Conservation (phyloP, 1,140 invertebrate genomes). For the Riptortus pedestris region DNA sequence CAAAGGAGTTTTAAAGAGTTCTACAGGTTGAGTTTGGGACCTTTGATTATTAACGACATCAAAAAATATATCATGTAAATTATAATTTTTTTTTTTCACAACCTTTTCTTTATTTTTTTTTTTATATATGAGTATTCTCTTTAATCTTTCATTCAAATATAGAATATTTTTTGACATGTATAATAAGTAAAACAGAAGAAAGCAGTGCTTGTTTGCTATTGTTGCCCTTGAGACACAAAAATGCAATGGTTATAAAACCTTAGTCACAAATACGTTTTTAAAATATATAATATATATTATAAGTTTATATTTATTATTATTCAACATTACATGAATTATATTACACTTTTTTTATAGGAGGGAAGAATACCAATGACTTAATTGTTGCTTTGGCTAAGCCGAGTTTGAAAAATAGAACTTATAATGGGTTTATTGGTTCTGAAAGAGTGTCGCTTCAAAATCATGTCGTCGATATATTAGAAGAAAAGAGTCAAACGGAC, state of each 20-base stretch:
- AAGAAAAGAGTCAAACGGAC: slow-evolving; percentile 8
- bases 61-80: too few relatives aligned
- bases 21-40: too few relatives aligned
- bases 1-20: too few relatives aligned
- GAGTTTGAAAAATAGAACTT: slow-evolving; percentile 5
- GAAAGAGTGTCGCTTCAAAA: slow-evolving; percentile 18
- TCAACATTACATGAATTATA: neutral
- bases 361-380: neutral
- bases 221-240: neutral
- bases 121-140: too few relatives aligned
- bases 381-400: slow-evolving; percentile 7
- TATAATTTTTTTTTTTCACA: too few relatives aligned
- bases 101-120: too few relatives aligned
- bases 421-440: slow-evolving; percentile 6
- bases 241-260: neutral
- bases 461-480: slow-evolving; percentile 4
- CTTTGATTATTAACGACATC: too few relatives aligned
- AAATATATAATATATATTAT: neutral
- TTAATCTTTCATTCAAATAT: too few relatives aligned
- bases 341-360: neutral
- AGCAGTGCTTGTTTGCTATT: too few relatives aligned
- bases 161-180: too few relatives aligned
- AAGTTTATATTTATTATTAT: neutral
- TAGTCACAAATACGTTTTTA: neutral
- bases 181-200: too few relatives aligned